phyloP scores from a whole-genome alignment of 1,140 invertebrate genomes.

The Musca domestica region DNA sequence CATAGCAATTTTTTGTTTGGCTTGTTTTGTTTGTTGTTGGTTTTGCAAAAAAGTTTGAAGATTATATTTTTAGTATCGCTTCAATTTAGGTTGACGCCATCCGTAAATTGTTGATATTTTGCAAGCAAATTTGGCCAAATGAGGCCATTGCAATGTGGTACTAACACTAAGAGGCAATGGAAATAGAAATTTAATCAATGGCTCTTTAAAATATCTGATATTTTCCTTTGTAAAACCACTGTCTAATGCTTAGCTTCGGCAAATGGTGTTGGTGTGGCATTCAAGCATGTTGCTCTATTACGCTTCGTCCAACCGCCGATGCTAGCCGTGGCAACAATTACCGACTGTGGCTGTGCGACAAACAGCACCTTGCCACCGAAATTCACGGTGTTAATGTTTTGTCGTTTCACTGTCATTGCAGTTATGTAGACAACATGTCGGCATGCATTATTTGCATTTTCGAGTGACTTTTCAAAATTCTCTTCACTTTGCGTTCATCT shows the following conservation, averaged over 20 bases:
- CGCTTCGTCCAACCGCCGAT: too few relatives aligned
- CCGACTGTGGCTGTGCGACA: too few relatives aligned
- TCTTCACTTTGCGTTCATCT: too few relatives aligned
- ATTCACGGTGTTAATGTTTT: conserved; percentile 10
- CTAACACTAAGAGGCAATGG: too few relatives aligned
- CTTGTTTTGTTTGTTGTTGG: background rate
- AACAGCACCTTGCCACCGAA: conserved; percentile 7
- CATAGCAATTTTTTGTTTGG: background rate
- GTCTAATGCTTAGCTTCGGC: background rate
- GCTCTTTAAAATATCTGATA: too few relatives aligned
- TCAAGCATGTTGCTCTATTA: too few relatives aligned
- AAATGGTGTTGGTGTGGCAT: background rate
- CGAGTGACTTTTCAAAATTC: conserved; percentile 16
- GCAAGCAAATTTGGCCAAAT: too few relatives aligned
- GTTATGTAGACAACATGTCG: conserved; percentile 53
- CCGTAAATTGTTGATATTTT: background rate
- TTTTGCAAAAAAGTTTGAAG: too few relatives aligned
- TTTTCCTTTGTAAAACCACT: background rate
- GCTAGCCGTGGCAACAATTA: too few relatives aligned
- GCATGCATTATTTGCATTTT: conserved; percentile 48
- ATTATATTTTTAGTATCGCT: too few relatives aligned
- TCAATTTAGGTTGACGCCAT: conserved; percentile 20
- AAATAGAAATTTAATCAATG: background rate
- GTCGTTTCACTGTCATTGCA: conserved; percentile 35
- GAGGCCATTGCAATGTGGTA: too few relatives aligned